Percentiles rank a stretch among this genome's conserved stretches.
phyloP scores from a whole-genome alignment of 2,113 vertebrate genomes.

The Columba janthina region DNA sequence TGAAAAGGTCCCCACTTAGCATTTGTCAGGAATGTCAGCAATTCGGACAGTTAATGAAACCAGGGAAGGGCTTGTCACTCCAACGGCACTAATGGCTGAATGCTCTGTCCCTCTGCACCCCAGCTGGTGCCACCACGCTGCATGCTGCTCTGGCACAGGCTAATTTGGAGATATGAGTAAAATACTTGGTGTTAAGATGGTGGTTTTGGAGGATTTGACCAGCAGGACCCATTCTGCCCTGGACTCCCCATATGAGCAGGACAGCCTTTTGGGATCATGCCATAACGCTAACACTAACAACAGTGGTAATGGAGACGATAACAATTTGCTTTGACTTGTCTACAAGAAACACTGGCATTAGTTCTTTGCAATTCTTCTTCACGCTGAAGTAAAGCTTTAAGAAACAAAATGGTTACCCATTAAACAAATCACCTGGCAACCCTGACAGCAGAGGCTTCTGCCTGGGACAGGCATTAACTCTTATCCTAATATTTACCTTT shows the following conservation, averaged over 20 bases:
- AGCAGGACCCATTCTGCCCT: background rate
- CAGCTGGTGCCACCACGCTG: background rate
- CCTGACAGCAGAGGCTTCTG: background rate
- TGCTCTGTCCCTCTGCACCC: background rate
- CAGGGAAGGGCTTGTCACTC: background rate
- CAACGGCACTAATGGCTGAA: background rate
- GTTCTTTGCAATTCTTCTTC: background rate
- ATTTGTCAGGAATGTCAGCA: conserved; percentile 16
- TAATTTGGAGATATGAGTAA: background rate
- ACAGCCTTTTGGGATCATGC: background rate
- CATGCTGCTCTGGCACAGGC: background rate
- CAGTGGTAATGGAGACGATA: background rate
- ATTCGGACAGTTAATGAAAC: background rate
- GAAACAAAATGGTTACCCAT: background rate
- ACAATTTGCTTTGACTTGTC: background rate
- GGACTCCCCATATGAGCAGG: background rate
- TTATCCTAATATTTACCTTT: background rate
- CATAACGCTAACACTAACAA: background rate
- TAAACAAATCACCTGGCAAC: background rate
- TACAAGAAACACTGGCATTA: background rate
- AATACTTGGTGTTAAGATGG: background rate
- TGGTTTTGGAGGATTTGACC: background rate
- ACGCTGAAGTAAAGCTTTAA: background rate
- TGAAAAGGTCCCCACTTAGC: background rate
- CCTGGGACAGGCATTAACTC: background rate